Evolutionary conservation across 2,113 vertebrate species (phyloP), one percentile per base, ranked within the genome.

Genomic region (Tautogolabrus adspersus): DNA sequence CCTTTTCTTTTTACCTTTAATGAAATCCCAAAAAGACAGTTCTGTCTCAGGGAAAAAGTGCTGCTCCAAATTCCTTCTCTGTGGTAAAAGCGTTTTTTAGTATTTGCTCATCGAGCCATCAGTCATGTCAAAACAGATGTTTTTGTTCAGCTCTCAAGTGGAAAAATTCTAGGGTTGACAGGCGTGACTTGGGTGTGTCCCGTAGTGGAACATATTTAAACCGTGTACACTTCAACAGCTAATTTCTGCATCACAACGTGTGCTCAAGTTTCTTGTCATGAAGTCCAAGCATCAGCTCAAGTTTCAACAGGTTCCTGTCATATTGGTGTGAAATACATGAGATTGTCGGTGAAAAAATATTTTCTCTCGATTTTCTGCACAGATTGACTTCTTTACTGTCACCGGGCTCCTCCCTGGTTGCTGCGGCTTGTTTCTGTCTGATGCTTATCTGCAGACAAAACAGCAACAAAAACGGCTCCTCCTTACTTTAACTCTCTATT

Each of bases 101-200:
- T 21, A 52, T 42, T 38, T 42, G 2, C 2, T 62, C 15, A n/a
- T 37, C 47, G 3, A 3, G 44, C 13, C 38, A 49, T 59, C 44
- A 40, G 8, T 63, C 77, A 63, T 73, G 55, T 68, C 19, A 40
- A 57, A 60, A 40, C 75, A 85, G 19, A 65, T 80, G 66, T 55
- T 74, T 79, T 52, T 19, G 10, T 75, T 73, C 46, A 74, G 1
- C 19, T 56, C 12, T 51, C 9, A 52, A 10, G 66, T 9, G 3
- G 19, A 65, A 75, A 30, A n/a, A 67, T 64, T 70, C 38, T 19
- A 75, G 70, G 12, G n/a, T 71, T 73, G 55, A 72, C 54, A 63
- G 21, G 18, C 1, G 0, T 26, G 38, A 52, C 19, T 30, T 0
- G 81, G 80, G 82, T 77, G 82, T 54, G 85, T 67, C 60, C 19